Base-by-base conservation (phyloP, 2,888 invertebrate species). In the Zele albiditarsus region DNA sequence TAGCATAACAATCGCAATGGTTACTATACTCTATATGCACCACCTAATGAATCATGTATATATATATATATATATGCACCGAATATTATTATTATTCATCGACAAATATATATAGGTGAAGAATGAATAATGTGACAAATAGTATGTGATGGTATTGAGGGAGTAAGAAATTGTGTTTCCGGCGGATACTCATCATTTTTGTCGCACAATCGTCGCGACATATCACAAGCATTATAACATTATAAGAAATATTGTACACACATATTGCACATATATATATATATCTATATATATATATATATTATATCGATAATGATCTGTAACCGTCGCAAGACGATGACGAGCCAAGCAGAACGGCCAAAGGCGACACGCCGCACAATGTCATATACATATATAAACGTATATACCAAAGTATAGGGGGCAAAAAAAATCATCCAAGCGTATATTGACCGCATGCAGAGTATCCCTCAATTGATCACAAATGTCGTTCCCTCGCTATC, bases 181-280 rank as follows among this genome's bases (percentile, higher is more conserved):
- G 89, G 84, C 89, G 89, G 89, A 89, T 89, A 87, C 86, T 82
- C 85, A 84, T 89, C 85, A 89, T 89, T 89, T 89, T 89, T 88
- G 89, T 89, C 88, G 87, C 87, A 88, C 53, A 53, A 53, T 53
- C 53, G 88, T 89, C 88, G 87, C 83, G 84, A 86, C 86, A 87
- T 87, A 86, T 53, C 53, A 53, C 20, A 53, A 20, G n/a, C 8
- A 4, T 53, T 53, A n/a, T 85, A 83, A 82, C 83, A 80, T 84
- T 85, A 85, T 84, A 84, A 84, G 84, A 82, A 82, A 84, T 79
- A 74, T 71, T 66, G 75, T 75, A 62, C 58, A 73, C 38, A 60
- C 38, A 31, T 74, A 53, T 76, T 20, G 68, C 67, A 58, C 46
- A 63, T 66, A 49, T 71, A 27, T 58, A 58, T 75, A 76, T 69